phyloP scores from a whole-genome alignment of 2,797 vertebrate species.

The Parambassis ranga region DNA sequence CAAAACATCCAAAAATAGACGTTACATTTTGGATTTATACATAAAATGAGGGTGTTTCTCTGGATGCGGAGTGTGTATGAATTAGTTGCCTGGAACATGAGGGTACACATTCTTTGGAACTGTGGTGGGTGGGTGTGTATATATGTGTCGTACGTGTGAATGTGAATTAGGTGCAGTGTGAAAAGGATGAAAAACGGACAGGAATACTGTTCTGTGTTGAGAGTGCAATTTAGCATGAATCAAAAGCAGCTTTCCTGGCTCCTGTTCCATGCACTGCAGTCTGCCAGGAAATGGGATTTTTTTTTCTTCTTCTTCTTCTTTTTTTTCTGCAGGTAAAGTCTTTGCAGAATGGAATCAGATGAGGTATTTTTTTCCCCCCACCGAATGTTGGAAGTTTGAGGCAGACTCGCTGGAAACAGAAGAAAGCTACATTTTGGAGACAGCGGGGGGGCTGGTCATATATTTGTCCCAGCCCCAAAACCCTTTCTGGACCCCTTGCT shows the following conservation, averaged over 20 bases:
- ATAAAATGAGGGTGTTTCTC: slow-evolving; percentile 54
- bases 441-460: slow-evolving; percentile 56
- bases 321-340: slow-evolving; percentile 77
- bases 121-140: slow-evolving; percentile 15
- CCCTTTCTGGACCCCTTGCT: slow-evolving; percentile 60
- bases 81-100: slow-evolving; percentile 31
- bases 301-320: too few relatives aligned
- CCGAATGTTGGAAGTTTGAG: slow-evolving; percentile 66
- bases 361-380: slow-evolving; percentile 76
- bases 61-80: slow-evolving; percentile 22
- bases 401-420: slow-evolving; percentile 68
- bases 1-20: slow-evolving; percentile 60
- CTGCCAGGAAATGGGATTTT: slow-evolving; percentile 80
- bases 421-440: slow-evolving; percentile 62
- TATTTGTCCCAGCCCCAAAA: slow-evolving; percentile 55
- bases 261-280: slow-evolving; percentile 46
- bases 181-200: slow-evolving; percentile 70
- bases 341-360: slow-evolving; percentile 79
- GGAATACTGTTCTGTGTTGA: slow-evolving; percentile 75
- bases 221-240: slow-evolving; percentile 80
- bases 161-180: slow-evolving; percentile 61
- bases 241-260: slow-evolving; percentile 82
- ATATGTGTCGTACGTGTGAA: slow-evolving; percentile 32
- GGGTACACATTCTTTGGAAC: slow-evolving; percentile 33
- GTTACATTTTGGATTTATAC: slow-evolving; percentile 35